Percentiles rank a stretch among this genome's conserved stretches.
These are phyloP conservation scores for Ophraella communa DNA, from an alignment of 2,888 invertebrate genomes.

Conservation along the genomic window DNA sequence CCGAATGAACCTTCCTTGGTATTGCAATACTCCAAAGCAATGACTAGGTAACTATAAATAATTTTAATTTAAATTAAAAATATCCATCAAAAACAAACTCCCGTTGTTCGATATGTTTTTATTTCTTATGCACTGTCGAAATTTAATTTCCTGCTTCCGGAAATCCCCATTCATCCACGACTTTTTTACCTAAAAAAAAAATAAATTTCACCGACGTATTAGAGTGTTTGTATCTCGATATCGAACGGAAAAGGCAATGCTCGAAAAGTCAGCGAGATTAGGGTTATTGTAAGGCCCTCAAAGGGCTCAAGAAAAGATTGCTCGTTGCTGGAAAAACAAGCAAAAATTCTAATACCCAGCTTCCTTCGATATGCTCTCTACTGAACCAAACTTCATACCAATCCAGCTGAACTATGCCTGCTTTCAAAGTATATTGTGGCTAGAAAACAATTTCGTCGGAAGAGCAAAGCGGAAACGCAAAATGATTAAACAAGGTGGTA, in stretches of 20 bases:
- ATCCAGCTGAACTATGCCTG: conserved; percentile 20
- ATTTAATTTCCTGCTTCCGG: neutral
- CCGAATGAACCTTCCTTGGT: too few relatives aligned
- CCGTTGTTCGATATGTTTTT: too few relatives aligned
- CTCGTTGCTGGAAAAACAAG: conserved; percentile 43
- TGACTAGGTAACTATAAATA: too few relatives aligned
- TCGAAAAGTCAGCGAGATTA: conserved; percentile 25
- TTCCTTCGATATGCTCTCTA: conserved; percentile 16
- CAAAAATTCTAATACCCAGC: conserved; percentile 37
- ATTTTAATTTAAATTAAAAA: too few relatives aligned
- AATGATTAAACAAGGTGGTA: neutral
- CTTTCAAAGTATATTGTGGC: conserved; percentile 23
- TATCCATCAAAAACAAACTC: too few relatives aligned
- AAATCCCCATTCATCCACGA: neutral
- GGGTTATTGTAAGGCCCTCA: conserved; percentile 31
- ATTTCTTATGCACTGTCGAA: neutral
- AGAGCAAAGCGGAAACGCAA: conserved; percentile 8
- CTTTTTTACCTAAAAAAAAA: neutral
- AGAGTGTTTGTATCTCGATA: conserved; percentile 26
- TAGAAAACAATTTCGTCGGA: conserved; percentile 24
- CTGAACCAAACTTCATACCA: conserved; percentile 17
- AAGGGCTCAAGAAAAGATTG: conserved; percentile 36
- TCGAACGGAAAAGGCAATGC: conserved; percentile 26
- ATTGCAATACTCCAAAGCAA: too few relatives aligned
- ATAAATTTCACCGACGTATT: neutral